These are phyloP conservation scores for Neosilurus mollespiculum DNA, from an alignment of 2,797 vertebrate genomes.

Conservation along the genomic window DNA sequence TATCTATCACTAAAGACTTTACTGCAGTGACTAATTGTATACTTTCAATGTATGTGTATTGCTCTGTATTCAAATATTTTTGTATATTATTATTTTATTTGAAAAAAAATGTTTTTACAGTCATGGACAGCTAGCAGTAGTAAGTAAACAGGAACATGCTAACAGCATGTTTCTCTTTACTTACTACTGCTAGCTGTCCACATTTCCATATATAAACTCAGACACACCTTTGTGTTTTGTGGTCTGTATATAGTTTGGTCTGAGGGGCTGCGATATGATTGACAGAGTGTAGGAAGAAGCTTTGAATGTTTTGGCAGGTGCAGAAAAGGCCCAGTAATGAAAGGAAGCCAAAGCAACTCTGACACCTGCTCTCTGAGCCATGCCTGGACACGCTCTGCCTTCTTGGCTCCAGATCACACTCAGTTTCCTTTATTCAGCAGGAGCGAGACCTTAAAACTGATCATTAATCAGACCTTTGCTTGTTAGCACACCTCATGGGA, in stretches of 20 bases:
- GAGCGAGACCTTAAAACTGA: neutral
- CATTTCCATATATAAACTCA: slow-evolving; percentile 9
- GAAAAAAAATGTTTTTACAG: neutral
- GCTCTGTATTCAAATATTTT: too few species aligned
- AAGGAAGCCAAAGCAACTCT: slow-evolving; percentile 34
- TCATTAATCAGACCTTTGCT: neutral
- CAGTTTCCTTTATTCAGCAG: slow-evolving; percentile 36
- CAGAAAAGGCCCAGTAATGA: slow-evolving; percentile 43
- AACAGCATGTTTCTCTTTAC: too few species aligned
- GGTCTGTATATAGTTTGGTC: slow-evolving; percentile 16
- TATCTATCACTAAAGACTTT: neutral
- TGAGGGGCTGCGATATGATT: slow-evolving; percentile 17
- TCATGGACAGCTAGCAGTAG: neutral
- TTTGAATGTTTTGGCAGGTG: slow-evolving; percentile 43
- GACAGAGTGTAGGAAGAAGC: slow-evolving; percentile 31
- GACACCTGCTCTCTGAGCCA: slow-evolving; percentile 55
- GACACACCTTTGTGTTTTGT: neutral
- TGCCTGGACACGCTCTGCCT: slow-evolving; percentile 46
- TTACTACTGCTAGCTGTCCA: too few species aligned
- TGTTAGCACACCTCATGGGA: neutral
- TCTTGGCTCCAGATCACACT: slow-evolving; percentile 23
- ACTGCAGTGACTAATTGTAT: neutral
- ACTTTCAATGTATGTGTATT: neutral
- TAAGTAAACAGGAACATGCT: neutral
- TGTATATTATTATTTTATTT: too few species aligned